Evolutionary conservation across 2,888 invertebrate species (phyloP).

Genomic region (Drosophila percnosoma): DNA sequence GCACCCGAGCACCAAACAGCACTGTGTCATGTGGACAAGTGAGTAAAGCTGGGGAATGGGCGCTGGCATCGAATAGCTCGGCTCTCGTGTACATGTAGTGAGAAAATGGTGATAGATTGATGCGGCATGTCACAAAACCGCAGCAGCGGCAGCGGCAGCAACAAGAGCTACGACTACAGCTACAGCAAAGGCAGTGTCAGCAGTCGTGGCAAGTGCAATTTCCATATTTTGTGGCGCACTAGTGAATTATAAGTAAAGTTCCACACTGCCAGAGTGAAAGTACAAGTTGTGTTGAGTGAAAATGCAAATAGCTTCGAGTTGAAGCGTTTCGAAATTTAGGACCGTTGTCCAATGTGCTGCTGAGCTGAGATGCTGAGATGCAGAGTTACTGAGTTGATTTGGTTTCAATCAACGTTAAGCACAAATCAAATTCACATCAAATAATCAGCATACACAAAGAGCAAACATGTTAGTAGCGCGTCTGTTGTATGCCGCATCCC

Average conservation of each 20-base stretch:
- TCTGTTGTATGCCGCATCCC: neutral
- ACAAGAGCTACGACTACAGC: conserved; percentile 6
- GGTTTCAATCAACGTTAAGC: conserved; percentile 58
- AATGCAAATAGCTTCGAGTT: conserved; percentile 45
- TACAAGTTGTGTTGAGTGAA: conserved; percentile 34
- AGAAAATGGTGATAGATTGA: conserved; percentile 77
- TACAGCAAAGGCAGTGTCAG: conserved; percentile 17
- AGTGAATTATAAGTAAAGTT: conserved; percentile 58
- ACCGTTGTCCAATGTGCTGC: conserved; percentile 19
- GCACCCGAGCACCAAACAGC: conserved; percentile 22
- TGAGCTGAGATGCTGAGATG: conserved; percentile 3
- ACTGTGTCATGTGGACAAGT: conserved; percentile 10
- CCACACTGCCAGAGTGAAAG: conserved; percentile 43
- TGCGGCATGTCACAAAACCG: conserved; percentile 78
- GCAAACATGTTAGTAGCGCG: conserved; percentile 6
- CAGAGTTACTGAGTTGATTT: conserved; percentile 1
- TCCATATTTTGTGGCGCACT: conserved; percentile 67
- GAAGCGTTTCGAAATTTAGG: conserved; percentile 28
- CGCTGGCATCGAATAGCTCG: conserved; percentile 30
- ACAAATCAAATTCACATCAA: conserved; percentile 60
- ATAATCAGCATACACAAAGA: conserved; percentile 21
- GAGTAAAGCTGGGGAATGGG: conserved; percentile 9
- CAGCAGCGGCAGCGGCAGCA: conserved; percentile 40
- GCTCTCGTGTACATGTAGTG: conserved; percentile 34
- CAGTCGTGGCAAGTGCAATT: conserved; percentile 59